These are phyloP conservation scores for Selenia dentaria DNA, from an alignment of 2,888 invertebrate genomes.

Conservation along the genomic window DNA sequence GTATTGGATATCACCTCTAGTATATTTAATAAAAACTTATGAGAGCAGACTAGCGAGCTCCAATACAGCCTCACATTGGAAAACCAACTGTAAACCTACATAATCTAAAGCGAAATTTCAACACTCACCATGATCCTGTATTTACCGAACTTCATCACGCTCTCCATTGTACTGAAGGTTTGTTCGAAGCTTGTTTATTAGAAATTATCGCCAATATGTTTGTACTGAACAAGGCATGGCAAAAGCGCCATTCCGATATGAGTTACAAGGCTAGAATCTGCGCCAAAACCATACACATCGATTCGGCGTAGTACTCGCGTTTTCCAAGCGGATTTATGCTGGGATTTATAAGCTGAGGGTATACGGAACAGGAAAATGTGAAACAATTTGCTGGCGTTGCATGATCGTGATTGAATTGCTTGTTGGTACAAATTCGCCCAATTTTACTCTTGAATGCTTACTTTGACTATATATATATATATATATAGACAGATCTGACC, in stretches of 20 bases:
- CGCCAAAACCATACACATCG: slow-evolving; percentile 68
- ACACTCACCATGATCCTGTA: slow-evolving; percentile 2
- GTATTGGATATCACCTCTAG: no score
- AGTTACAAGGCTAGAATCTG: slow-evolving; percentile 57
- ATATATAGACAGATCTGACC: no score
- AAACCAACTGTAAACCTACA: slow-evolving; percentile 1
- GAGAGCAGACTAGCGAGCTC: no score
- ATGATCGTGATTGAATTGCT: neutral
- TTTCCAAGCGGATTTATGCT: slow-evolving; percentile 71
- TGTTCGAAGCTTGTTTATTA: slow-evolving; percentile 23
- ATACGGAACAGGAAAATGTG: slow-evolving; percentile 42
- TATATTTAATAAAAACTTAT: no score
- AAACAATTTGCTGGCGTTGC: slow-evolving; percentile 22
- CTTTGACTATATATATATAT: no score
- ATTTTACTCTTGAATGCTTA: neutral
- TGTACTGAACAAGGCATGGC: slow-evolving; percentile 40
- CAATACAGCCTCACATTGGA: neutral
- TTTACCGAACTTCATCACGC: slow-evolving; percentile 12
- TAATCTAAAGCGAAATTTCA: neutral
- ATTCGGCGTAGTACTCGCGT: slow-evolving; percentile 60
- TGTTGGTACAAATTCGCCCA: neutral
- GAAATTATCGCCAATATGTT: slow-evolving; percentile 38
- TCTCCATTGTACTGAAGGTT: slow-evolving; percentile 17
- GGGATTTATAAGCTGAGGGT: slow-evolving; percentile 53
- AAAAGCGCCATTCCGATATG: slow-evolving; percentile 52